Percentiles rank a stretch among this genome's conserved stretches.
phyloP scores from a whole-genome alignment of 2,797 vertebrate genomes.

The Sebastes nivosus region DNA sequence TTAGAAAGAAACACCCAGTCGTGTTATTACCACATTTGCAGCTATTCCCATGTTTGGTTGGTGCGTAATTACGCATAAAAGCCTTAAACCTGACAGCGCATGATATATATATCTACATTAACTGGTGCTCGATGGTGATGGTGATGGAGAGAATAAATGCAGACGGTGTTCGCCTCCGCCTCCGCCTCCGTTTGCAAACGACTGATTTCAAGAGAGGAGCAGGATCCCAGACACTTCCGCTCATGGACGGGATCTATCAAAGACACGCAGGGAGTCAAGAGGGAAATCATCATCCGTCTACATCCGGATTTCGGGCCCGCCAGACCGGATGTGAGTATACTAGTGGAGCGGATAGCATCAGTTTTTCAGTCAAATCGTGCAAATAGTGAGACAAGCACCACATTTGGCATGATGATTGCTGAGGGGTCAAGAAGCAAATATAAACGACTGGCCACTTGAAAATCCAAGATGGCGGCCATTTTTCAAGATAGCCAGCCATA shows the following conservation, averaged over 20 bases:
- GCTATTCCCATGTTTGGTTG: background rate
- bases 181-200: constrained; percentile 16
- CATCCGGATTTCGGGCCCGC: background rate
- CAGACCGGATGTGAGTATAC: too few relatives aligned
- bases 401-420: too few relatives aligned
- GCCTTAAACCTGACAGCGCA: constrained; percentile 42
- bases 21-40: background rate
- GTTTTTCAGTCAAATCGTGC: too few relatives aligned
- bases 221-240: constrained; percentile 74
- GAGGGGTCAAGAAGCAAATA: too few relatives aligned
- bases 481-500: too few relatives aligned
- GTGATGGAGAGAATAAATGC: too few relatives aligned
- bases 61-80: constrained; percentile 19
- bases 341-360: too few relatives aligned
- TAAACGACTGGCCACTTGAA: too few relatives aligned
- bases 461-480: too few relatives aligned
- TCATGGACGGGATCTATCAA: constrained; percentile 57
- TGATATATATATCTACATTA: constrained; percentile 2
- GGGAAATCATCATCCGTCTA: background rate
- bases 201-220: constrained; percentile 30
- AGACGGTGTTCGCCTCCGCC: background rate
- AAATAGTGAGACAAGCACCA: accelerated
- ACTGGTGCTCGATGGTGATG: background rate
- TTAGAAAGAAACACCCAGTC: constrained; percentile 3
- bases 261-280: constrained; percentile 55